These are phyloP conservation scores for Balanococcus diminutus DNA, from an alignment of 2,888 invertebrate species.

Conservation along the genomic window DNA sequence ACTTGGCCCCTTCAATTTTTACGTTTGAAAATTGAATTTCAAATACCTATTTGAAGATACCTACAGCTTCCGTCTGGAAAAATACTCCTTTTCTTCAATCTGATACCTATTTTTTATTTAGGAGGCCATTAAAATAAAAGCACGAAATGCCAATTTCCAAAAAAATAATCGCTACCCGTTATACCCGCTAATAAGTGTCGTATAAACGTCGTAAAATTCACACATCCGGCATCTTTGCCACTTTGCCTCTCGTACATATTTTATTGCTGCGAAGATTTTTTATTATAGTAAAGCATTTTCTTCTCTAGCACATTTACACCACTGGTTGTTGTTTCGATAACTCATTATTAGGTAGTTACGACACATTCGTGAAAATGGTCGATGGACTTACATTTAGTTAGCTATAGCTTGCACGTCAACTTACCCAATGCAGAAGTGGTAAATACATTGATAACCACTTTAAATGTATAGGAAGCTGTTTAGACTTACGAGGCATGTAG, in stretches of 20 bases:
- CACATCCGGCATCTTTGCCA: neutral
- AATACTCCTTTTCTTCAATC: no score
- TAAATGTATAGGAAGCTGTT: neutral
- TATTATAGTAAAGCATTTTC: neutral
- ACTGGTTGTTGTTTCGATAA: neutral
- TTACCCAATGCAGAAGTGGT: neutral
- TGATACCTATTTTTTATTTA: no score
- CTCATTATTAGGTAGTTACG: slow-evolving; percentile 1
- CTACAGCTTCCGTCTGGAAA: no score
- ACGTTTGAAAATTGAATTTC: no score
- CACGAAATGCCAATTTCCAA: neutral
- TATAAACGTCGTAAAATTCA: neutral
- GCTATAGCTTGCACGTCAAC: neutral
- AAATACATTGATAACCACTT: neutral
- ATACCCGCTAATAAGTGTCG: neutral
- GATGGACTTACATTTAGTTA: neutral
- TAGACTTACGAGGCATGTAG: neutral
- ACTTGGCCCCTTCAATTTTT: no score
- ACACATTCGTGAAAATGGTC: neutral
- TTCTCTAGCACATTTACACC: neutral
- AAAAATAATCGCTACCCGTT: neutral
- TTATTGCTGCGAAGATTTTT: neutral
- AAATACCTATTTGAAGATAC: no score
- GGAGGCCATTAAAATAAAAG: neutral
- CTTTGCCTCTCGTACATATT: neutral